A percentile compares a stretch with the other conserved stretches of the same genome.
These are phyloP conservation scores for Scaptodrosophila latifasciaeformis DNA, from an alignment of 2,888 invertebrate genomes.

Conservation along the genomic window DNA sequence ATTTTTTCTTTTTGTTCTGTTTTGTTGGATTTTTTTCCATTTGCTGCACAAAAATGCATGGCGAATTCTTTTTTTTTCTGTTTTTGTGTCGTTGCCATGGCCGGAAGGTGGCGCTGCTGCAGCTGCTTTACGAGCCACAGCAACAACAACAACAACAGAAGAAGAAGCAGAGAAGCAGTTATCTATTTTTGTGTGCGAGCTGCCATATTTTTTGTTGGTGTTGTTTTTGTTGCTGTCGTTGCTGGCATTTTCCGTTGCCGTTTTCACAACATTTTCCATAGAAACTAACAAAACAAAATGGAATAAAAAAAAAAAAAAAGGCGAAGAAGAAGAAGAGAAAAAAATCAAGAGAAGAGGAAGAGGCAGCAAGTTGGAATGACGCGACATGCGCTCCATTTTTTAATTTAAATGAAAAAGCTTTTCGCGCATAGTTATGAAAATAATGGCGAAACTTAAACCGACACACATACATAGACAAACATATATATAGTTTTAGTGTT, in stretches of 20 bases:
- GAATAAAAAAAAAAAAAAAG: constrained; percentile 4
- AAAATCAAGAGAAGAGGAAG: not conserved
- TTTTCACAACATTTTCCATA: constrained; percentile 52
- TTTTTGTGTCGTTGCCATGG: constrained; percentile 21
- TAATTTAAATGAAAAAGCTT: constrained; percentile 65
- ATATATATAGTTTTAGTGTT: not conserved
- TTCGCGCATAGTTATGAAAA: constrained; percentile 63
- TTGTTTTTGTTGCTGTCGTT: constrained; percentile 23
- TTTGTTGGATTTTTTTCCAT: constrained; percentile 11
- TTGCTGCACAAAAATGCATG: constrained; percentile 19
- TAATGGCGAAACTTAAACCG: constrained; percentile 46
- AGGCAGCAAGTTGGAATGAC: not conserved
- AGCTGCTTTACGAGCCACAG: constrained; percentile 55
- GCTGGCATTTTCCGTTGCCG: constrained; percentile 50
- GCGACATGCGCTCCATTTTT: constrained; percentile 35
- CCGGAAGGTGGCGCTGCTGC: constrained; percentile 63
- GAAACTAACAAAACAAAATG: constrained; percentile 1
- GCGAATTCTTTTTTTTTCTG: constrained; percentile 13
- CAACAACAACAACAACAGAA: constrained; percentile 20
- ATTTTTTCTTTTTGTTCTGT: constrained; percentile 33
- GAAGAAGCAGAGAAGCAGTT: constrained; percentile 23
- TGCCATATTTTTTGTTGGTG: constrained; percentile 32
- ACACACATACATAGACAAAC: constrained; percentile 17
- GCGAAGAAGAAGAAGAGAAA: constrained; percentile 2
- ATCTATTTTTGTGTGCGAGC: constrained; percentile 37